Base-by-base conservation (phyloP, 2,888 invertebrate species). In the Drosophila demipolita region DNA sequence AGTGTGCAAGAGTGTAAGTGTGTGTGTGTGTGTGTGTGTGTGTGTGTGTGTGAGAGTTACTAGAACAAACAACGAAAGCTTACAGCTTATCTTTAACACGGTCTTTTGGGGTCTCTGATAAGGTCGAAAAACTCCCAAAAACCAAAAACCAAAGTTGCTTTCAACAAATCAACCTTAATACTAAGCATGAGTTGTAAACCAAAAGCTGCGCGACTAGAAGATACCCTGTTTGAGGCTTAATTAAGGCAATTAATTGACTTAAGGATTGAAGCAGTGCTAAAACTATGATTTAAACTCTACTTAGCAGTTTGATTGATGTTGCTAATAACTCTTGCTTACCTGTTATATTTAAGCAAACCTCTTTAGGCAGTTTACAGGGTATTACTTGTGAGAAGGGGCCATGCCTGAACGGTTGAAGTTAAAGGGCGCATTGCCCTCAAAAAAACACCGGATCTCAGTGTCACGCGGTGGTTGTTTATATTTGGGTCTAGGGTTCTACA, bases 81-180 rank as follows among this genome's bases (percentile, higher is more conserved):
- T 71, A 52, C 49, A 63, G 83, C 84, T 83, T 85, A 85, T 85
- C 83, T 87, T 60, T 78, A 75, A 72, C 86, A 75, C 77, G 73
- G 69, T 85, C 82, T 87, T 73, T 75, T 66, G 45, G 68, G 62
- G 58, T 45, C 63, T 73, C 58, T 67, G 88, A 84, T 84, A 84
- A 86, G 78, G 63, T 53, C 32, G 32, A 63, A 62, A 40, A 58
- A 73, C 53, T 33, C 42, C 23, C 29, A 29, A 40, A n/a, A 42
- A 20, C 1, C 8, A 6, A 40, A 66, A 64, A 48, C 35, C 36
- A 45, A 20, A 53, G 35, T 48, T 50, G 64, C 57, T 75, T 79
- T 70, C 61, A 15, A 79, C 66, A 67, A 79, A 79, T 75, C 80
- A 71, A 75, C 52, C 71, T 75, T 75, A 68, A 71, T 70, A 66